Evolutionary conservation across 35 echinoderm and acorn worm genomes (phyloP), one percentile per base, ranked within the genome.

Genomic region (Apostichopus parvimensis): DNA sequence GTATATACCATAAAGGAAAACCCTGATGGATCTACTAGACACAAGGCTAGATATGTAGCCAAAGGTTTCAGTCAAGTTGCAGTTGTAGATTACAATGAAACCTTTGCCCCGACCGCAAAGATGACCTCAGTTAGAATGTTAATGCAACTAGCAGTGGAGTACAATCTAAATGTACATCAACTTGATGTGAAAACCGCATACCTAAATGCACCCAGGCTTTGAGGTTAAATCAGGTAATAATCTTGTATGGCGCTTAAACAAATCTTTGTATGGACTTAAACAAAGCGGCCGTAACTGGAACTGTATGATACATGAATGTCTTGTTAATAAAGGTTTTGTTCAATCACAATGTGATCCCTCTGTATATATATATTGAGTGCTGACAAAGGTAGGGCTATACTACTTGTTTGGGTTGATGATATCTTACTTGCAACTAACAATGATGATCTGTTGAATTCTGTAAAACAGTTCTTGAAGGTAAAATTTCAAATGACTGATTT

Each of bases 171-270:
- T 87, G 4, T 94, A 28, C 89, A 91, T 53, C 93, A 94, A 91
- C 87, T 94, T 82, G 93, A 91, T 94, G 93, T 94, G 4, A 91
- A 94, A 91, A 94, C 89, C 15, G 93, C 89, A 34, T 91, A 91
- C 66, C 57, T 94, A 9, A 81, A 91, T 94, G 93, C 89, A 18
- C 92, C 92, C 79, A 93, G 83, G 53, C 52, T 58, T 79, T 79
- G 54, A 65, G 20, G 56, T 15, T 26, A 7, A 9, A 62, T 13
- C 8, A 62, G 22, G 24, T 90, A 54, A 77, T 28, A 77, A 90
- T 17, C 68, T 91, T 14, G 80, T 94, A 4, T 94, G 84, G 55
- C 90, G 68, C 76, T 86, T 94, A 58, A 94, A 94, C 12, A 94
- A 94, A 78, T 86, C 73, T 55, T 73, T 94, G 21, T 94, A 91